Conservation (phyloP, 1,140 invertebrate genomes). For the Drosophila santomea region DNA sequence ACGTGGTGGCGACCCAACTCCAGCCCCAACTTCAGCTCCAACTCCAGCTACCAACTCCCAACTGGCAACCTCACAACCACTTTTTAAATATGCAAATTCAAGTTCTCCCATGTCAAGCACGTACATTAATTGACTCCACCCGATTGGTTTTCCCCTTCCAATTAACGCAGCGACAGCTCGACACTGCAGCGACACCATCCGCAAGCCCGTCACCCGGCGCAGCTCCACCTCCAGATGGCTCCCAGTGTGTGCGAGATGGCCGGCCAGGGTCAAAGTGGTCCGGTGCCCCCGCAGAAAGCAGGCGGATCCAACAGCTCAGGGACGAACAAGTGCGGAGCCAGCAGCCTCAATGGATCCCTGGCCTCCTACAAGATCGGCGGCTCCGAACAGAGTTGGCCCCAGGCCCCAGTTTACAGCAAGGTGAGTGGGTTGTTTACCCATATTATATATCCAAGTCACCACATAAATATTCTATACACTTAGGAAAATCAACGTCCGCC, state of each 20-base stretch:
- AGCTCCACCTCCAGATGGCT: slow-evolving; percentile 61
- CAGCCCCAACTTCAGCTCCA: not conserved
- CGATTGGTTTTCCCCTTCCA: slow-evolving; percentile 39
- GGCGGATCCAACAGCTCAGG: slow-evolving; percentile 45
- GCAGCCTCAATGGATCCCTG: slow-evolving; percentile 76
- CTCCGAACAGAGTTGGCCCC: slow-evolving; percentile 82
- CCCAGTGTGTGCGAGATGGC: slow-evolving; percentile 77
- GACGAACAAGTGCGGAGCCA: slow-evolving; percentile 72
- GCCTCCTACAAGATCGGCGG: slow-evolving; percentile 81
- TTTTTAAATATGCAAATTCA: slow-evolving; percentile 51
- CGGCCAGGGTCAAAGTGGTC: slow-evolving; percentile 24
- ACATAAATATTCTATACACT: not conserved
- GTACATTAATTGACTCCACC: slow-evolving; percentile 64
- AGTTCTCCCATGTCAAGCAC: slow-evolving; percentile 63
- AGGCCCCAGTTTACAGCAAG: slow-evolving; percentile 72
- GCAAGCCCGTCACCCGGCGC: slow-evolving; percentile 18
- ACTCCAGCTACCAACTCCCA: not conserved
- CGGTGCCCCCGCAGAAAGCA: slow-evolving; percentile 7
- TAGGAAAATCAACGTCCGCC: slow-evolving; percentile 94
- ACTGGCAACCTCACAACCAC: not conserved
- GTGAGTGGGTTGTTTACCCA: slow-evolving; percentile 19
- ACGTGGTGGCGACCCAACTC: slow-evolving; percentile 50
- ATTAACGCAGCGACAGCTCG: slow-evolving; percentile 64
- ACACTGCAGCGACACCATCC: slow-evolving; percentile 63
- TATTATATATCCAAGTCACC: not conserved